phyloP scores from a whole-genome alignment of 2,797 vertebrate genomes.

The Mormyrops attenuatus region DNA sequence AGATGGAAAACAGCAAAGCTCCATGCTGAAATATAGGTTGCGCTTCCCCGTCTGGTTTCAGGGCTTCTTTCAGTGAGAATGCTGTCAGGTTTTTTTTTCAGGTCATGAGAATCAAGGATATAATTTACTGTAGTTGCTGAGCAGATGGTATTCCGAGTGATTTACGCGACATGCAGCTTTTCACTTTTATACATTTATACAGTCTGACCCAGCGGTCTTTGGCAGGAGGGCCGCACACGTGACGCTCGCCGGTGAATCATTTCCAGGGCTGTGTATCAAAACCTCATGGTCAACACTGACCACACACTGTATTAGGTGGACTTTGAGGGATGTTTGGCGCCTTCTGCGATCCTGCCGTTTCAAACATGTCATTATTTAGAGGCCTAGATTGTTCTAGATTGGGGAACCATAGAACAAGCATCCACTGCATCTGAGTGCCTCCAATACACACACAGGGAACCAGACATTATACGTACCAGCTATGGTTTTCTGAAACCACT shows the following conservation, averaged over 20 bases:
- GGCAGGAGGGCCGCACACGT: not conserved
- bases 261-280: not conserved
- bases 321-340: not conserved
- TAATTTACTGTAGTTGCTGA: not conserved
- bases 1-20: not conserved
- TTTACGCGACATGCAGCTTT: not conserved
- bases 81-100: not conserved
- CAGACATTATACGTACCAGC: not conserved
- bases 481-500: not conserved
- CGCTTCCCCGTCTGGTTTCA: not conserved
- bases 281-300: not conserved
- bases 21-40: not conserved
- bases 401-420: not conserved
- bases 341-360: not conserved
- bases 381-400: not conserved
- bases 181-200: constrained; percentile 3
- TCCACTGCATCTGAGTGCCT: not conserved
- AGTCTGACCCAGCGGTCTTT: not conserved
- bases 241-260: not conserved
- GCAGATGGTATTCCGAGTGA: constrained; percentile 8
- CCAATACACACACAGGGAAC: not conserved
- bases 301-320: not conserved
- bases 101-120: not conserved
- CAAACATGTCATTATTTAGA: not conserved
- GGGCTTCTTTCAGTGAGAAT: not conserved